Percentiles rank a stretch among this genome's conserved stretches.
Evolutionary conservation across 2,888 invertebrate genomes (phyloP).

Genomic region (Leistus spinibarbis): DNA sequence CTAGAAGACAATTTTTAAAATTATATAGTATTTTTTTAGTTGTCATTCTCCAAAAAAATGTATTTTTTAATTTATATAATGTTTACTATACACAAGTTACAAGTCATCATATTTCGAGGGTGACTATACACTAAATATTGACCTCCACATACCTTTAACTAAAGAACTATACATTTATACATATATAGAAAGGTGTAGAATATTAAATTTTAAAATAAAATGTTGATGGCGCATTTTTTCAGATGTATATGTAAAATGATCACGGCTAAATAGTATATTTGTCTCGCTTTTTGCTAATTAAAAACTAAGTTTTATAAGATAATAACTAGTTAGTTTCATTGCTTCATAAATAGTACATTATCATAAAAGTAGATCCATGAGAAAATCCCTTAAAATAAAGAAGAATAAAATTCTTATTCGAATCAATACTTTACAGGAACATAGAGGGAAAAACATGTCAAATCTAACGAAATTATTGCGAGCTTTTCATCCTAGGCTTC

Average conservation of each 20-base stretch:
- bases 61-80: background rate
- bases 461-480: conserved; percentile 10
- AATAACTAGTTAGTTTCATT: too few relatives aligned
- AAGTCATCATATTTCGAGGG: background rate
- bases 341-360: too few relatives aligned
- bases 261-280: too few relatives aligned
- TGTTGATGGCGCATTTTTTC: too few relatives aligned
- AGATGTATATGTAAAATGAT: too few relatives aligned
- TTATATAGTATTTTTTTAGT: too few relatives aligned
- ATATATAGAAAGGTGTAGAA: background rate
- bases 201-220: too few relatives aligned
- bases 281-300: too few relatives aligned
- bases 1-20: too few relatives aligned
- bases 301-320: too few relatives aligned
- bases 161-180: background rate
- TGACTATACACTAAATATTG: too few relatives aligned
- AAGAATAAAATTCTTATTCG: background rate
- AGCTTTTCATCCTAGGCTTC: background rate
- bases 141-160: background rate
- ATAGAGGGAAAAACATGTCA: conserved; percentile 2
- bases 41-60: background rate
- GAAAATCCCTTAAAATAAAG: background rate
- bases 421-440: background rate
- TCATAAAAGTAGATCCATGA: too few relatives aligned
- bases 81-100: background rate